phyloP scores from a whole-genome alignment of 2,888 invertebrate species.

The Drosophila bunnanda region DNA sequence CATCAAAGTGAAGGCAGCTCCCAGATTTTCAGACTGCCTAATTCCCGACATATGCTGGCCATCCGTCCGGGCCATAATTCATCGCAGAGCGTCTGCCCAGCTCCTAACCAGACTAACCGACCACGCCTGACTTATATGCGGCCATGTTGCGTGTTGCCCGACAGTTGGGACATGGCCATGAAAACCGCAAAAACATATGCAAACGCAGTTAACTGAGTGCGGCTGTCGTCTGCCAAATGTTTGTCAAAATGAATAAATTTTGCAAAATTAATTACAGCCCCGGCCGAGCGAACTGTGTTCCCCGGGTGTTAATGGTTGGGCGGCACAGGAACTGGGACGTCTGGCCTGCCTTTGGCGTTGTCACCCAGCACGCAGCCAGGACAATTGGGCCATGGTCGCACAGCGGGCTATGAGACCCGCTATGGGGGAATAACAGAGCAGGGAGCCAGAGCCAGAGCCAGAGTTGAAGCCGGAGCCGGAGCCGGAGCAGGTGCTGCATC shows the following conservation, averaged over 20 bases:
- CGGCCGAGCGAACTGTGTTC: background rate
- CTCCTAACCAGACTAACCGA: background rate
- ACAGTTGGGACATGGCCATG: conserved; percentile 44
- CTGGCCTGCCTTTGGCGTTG: conserved; percentile 15
- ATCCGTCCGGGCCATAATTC: conserved; percentile 32
- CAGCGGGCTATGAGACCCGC: conserved; percentile 29
- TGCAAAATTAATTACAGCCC: conserved; percentile 70
- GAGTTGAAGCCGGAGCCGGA: conserved; percentile 6
- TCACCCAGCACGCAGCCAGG: conserved; percentile 29
- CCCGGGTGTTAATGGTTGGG: conserved; percentile 29
- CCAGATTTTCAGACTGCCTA: conserved; percentile 35
- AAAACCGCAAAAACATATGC: conserved; percentile 45
- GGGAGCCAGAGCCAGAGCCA: conserved; percentile 4
- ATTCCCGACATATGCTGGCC: conserved; percentile 34
- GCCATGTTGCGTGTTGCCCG: conserved; percentile 43
- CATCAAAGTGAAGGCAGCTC: conserved; percentile 28
- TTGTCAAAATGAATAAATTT: conserved; percentile 66
- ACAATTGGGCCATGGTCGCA: conserved; percentile 30
- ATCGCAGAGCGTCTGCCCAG: conserved; percentile 12
- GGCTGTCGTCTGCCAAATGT: conserved; percentile 54
- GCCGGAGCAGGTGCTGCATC: conserved; percentile 4
- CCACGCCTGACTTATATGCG: conserved; percentile 25
- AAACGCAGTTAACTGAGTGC: conserved; percentile 58
- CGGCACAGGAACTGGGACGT: background rate
- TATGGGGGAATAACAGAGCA: background rate